These are phyloP conservation scores for Eutrigla gurnardus DNA, from an alignment of 2,797 vertebrate species.

Conservation along the genomic window DNA sequence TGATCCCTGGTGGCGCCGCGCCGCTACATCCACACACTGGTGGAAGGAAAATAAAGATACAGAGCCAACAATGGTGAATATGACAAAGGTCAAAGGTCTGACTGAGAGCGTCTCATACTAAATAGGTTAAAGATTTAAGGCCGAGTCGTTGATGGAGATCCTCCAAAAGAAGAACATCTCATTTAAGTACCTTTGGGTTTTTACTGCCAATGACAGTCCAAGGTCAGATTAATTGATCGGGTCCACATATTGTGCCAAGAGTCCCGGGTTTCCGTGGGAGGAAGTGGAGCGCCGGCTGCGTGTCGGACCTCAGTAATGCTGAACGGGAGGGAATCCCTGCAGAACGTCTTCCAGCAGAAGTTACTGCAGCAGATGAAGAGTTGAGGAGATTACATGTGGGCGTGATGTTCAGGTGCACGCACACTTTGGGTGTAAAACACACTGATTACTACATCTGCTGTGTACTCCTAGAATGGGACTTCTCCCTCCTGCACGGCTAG, in stretches of 20 bases:
- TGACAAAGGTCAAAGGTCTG: constrained; percentile 13
- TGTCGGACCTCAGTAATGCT: background rate
- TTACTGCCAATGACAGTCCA: background rate
- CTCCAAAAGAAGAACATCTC: background rate
- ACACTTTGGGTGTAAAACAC: background rate
- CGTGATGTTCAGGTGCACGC: background rate
- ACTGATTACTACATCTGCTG: background rate
- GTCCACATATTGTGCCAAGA: background rate
- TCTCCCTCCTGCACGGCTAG: background rate
- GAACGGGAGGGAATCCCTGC: background rate
- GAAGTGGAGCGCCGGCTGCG: background rate
- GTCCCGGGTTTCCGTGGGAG: background rate
- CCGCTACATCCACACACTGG: background rate
- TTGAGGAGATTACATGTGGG: background rate
- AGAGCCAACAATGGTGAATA: background rate
- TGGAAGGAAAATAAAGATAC: background rate
- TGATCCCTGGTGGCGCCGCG: constrained; percentile 26
- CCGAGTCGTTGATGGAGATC: background rate
- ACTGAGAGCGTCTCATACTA: background rate
- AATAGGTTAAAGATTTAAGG: background rate
- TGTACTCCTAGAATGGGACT: too few species aligned
- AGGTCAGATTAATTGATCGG: background rate
- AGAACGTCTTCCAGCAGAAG: too few species aligned
- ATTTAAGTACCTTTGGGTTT: background rate
- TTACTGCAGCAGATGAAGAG: background rate